phyloP scores from a whole-genome alignment of 2,888 invertebrate species.

The Anarsia innoxiella region DNA sequence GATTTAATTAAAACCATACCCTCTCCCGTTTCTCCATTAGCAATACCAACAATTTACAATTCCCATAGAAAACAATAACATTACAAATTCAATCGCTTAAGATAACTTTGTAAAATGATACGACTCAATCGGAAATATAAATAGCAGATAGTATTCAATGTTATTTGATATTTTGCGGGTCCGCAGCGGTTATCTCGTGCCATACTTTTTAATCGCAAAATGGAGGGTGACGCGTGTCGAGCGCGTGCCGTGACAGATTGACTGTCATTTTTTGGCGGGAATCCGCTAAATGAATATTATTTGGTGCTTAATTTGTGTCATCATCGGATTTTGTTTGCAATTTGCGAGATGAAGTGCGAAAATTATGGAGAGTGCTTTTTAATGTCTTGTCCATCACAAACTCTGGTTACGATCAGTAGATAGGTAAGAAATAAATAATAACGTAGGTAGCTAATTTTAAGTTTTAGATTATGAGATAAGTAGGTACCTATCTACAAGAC shows the following conservation, averaged over 20 bases:
- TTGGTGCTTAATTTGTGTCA: constrained; percentile 28
- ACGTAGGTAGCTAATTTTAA: too few species aligned
- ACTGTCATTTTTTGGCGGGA: constrained; percentile 25
- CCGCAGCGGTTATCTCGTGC: constrained; percentile 47
- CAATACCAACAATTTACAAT: constrained; percentile 33
- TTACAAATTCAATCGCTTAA: constrained; percentile 34
- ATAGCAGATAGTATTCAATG: constrained; percentile 57
- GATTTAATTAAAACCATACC: too few species aligned
- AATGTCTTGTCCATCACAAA: too few species aligned
- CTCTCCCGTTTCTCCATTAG: constrained; percentile 37
- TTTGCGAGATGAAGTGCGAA: constrained; percentile 25
- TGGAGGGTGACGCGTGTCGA: constrained; percentile 47
- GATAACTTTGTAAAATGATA: constrained; percentile 48
- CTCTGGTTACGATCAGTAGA: too few species aligned
- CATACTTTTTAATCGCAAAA: constrained; percentile 46
- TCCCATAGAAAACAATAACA: constrained; percentile 52
- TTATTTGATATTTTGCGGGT: constrained; percentile 63
- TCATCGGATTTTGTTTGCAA: constrained; percentile 15
- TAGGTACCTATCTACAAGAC: too few species aligned
- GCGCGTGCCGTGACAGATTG: constrained; percentile 57
- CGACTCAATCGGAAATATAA: constrained; percentile 64
- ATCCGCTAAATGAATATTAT: constrained; percentile 23
- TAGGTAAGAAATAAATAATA: too few species aligned
- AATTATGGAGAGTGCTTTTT: constrained; percentile 32
- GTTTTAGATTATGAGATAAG: too few species aligned